A percentile compares a stretch with the other conserved stretches of the same genome.
phyloP scores from a whole-genome alignment of 2,797 vertebrate genomes.

The Thripadectes ignobilis region DNA sequence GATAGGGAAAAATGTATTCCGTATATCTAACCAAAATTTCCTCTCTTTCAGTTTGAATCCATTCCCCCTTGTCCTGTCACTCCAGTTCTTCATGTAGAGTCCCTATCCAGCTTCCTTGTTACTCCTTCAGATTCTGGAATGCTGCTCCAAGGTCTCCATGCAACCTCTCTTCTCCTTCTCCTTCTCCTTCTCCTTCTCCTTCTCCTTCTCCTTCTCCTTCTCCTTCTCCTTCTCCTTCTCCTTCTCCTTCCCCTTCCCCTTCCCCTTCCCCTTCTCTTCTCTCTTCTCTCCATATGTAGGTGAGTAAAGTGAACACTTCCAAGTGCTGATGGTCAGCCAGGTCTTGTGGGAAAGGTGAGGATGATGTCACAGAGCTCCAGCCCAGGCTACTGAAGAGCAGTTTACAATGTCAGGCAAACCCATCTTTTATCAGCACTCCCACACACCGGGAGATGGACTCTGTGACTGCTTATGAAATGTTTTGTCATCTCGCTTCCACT shows the following conservation, averaged over 20 bases:
- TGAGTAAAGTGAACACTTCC: rapidly evolving
- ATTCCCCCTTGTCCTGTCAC: not conserved
- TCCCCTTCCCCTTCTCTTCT: too few species aligned
- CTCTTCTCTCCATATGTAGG: rapidly evolving
- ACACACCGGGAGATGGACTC: not conserved
- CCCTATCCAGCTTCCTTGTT: not conserved
- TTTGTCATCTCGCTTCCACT: constrained; percentile 59
- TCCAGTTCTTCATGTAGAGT: not conserved
- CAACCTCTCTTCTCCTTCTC: too few species aligned
- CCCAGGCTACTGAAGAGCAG: not conserved
- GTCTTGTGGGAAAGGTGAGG: rapidly evolving
- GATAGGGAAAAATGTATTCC: not conserved
- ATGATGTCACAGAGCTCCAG: rapidly evolving
- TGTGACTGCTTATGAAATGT: constrained; percentile 25
- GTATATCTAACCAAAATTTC: not conserved
- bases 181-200: too few species aligned
- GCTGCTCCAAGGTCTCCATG: not conserved
- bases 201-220: too few species aligned
- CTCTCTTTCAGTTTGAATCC: not conserved
- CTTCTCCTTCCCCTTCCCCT: too few species aligned
- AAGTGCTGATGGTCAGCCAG: not conserved
- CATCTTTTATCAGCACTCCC: not conserved
- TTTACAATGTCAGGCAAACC: not conserved
- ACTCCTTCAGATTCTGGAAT: not conserved
- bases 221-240: too few species aligned